Conservation (phyloP, 1,140 invertebrate species). For the Neoseiulus cucumeris region DNA sequence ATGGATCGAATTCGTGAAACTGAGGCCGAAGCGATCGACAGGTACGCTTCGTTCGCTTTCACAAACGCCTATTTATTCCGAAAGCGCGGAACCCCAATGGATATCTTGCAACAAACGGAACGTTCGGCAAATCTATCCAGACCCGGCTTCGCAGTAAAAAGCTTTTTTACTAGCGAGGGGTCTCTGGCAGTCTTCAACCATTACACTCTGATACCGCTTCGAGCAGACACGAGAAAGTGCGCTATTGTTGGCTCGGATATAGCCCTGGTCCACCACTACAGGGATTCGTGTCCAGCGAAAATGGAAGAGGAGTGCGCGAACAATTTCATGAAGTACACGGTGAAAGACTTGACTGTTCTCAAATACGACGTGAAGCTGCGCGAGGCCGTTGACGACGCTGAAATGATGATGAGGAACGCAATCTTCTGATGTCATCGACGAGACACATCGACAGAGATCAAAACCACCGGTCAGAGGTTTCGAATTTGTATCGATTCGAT, state of each 20-base stretch:
- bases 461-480: too few species aligned
- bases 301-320: conserved; percentile 18
- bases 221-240: conserved; percentile 33
- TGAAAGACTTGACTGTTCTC: conserved; percentile 14
- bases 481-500: too few species aligned
- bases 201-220: conserved; percentile 40
- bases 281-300: conserved; percentile 22
- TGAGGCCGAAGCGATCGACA: conserved; percentile 24
- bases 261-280: conserved; percentile 41
- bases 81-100: conserved; percentile 21
- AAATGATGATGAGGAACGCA: too few species aligned
- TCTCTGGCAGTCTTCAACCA: conserved; percentile 50
- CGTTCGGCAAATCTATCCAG: conserved; percentile 37
- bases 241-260: conserved; percentile 28
- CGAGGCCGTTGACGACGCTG: too few species aligned
- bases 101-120: conserved; percentile 21
- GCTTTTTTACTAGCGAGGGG: conserved; percentile 41
- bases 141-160: conserved; percentile 44
- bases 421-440: too few species aligned
- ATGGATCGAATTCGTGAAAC: conserved; percentile 25
- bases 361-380: conserved; percentile 17
- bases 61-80: conserved; percentile 43
- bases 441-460: too few species aligned
- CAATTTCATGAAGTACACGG: conserved; percentile 16
- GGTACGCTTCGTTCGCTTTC: conserved; percentile 39